Evolutionary conservation across 2,888 invertebrate genomes (phyloP).

Genomic region (Volucella inflata): DNA sequence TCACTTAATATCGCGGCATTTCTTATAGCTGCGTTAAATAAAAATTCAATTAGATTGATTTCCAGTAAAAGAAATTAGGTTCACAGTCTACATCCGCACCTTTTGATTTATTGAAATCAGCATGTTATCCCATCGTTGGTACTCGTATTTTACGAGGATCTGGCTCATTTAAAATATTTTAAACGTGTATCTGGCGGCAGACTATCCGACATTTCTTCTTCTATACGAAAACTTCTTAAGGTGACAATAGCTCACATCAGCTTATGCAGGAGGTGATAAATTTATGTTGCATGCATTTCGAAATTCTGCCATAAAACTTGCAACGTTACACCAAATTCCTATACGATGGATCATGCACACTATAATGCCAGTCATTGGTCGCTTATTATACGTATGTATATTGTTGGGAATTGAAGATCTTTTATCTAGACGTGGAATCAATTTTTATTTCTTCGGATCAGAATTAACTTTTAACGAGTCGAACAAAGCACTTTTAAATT

Average conservation of each 20-base stretch:
- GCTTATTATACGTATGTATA: constrained; percentile 30
- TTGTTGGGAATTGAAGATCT: constrained; percentile 3
- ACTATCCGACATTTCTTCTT: background rate
- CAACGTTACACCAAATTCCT: constrained; percentile 70
- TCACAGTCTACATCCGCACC: constrained; percentile 5
- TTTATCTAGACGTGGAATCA: constrained; percentile 61
- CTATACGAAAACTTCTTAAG: background rate
- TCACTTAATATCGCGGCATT: constrained; percentile 41
- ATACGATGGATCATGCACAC: constrained; percentile 61
- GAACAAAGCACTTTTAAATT: constrained; percentile 23
- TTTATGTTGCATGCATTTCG: constrained; percentile 36
- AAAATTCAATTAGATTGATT: constrained; percentile 75
- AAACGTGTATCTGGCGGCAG: constrained; percentile 28
- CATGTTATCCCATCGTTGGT: constrained; percentile 32
- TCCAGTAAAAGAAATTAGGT: constrained; percentile 41
- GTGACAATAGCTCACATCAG: constrained; percentile 48
- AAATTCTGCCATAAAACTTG: constrained; percentile 47
- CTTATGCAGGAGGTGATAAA: constrained; percentile 22
- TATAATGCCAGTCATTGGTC: constrained; percentile 9
- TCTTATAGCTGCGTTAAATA: constrained; percentile 66
- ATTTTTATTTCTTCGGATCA: constrained; percentile 60
- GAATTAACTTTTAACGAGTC: constrained; percentile 55
- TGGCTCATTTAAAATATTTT: constrained; percentile 6
- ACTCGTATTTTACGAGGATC: constrained; percentile 46
- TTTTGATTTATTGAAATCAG: constrained; percentile 68